Conservation (phyloP, 1,140 invertebrate genomes). For the Zaprionus tsacasi region DNA sequence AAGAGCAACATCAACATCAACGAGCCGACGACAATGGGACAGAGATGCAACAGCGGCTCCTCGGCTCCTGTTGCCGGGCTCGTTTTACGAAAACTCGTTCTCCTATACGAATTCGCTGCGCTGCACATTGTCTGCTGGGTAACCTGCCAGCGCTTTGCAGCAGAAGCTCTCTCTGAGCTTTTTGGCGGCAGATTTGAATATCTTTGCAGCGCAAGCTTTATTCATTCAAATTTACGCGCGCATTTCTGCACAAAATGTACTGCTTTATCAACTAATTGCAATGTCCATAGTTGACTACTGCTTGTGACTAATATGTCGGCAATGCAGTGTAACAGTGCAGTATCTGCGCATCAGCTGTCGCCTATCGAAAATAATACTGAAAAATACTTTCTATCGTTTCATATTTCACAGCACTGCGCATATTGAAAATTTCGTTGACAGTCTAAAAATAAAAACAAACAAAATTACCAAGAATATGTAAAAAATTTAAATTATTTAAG, state of each 20-base stretch:
- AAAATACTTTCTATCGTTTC: too few relatives aligned
- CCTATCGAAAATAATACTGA: too few relatives aligned
- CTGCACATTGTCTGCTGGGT: constrained; percentile 60
- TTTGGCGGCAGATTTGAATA: background rate
- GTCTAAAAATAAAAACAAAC: background rate
- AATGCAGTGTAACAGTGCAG: too few relatives aligned
- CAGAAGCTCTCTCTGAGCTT: constrained; percentile 32
- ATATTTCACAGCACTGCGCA: too few relatives aligned
- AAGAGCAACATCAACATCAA: constrained; percentile 13
- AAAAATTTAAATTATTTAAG: background rate
- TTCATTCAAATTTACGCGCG: too few relatives aligned
- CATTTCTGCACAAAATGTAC: too few relatives aligned
- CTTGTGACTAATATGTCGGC: too few relatives aligned
- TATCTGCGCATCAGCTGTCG: too few relatives aligned
- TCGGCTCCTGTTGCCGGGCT: constrained; percentile 19
- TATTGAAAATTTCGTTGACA: too few relatives aligned
- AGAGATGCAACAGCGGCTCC: background rate
- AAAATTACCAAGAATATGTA: background rate
- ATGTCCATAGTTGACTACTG: too few relatives aligned
- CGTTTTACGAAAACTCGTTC: constrained; percentile 23
- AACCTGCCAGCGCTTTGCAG: constrained; percentile 29
- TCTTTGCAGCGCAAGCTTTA: background rate
- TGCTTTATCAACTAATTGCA: too few relatives aligned
- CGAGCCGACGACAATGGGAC: background rate
- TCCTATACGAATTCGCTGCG: constrained; percentile 59